Base-by-base conservation (phyloP, 23 tunicate species). In the Corella eumyota region DNA sequence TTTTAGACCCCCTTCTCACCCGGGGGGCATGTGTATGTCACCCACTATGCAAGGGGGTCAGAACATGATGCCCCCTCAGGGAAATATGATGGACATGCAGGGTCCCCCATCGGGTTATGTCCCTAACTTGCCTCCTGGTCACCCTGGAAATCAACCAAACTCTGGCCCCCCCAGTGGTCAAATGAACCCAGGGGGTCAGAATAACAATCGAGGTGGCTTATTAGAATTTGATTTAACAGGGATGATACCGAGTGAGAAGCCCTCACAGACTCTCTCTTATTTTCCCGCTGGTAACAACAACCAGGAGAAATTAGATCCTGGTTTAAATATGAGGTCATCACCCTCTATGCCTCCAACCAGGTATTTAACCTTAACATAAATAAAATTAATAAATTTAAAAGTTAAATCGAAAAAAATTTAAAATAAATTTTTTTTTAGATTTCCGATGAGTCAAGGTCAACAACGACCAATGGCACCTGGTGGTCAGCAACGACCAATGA, bases 191-290 rank as follows among this genome's bases (percentile, higher is more conserved):
- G 20, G 33, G 51, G 33, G 68, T 15, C 75, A 45, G 33, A n/a
- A n/a, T n/a, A n/a, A n/a, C n/a, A n/a, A n/a, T n/a, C n/a, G n/a
- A n/a, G n/a, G n/a, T n/a, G 48, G 62, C 32, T 25, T 48, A 28
- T 46, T 80, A 6, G 70, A 73, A 28, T 85, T 85, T 57, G 95
- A 85, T 46, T 63, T 85, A 36, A 61, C 76, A 19, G 69, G 62
- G 3, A 76, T 85, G 20, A 25, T 85, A 32, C 95, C 95, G 28
- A 71, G 79, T 44, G 95, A 85, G 19, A 76, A 76, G 52, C 95
- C 95, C 0, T 70, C 85, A 15, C 73, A 85, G 36, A 85, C 95
- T 17, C 67, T 85, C 5, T 69, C 79, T 40, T 85, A 85, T 66
- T 66, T 65, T 25, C 95, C 95, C 4, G 52, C 35, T 22, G 71